These are phyloP conservation scores for Percopsis transmontana DNA, from an alignment of 2,113 vertebrate genomes.

Conservation along the genomic window DNA sequence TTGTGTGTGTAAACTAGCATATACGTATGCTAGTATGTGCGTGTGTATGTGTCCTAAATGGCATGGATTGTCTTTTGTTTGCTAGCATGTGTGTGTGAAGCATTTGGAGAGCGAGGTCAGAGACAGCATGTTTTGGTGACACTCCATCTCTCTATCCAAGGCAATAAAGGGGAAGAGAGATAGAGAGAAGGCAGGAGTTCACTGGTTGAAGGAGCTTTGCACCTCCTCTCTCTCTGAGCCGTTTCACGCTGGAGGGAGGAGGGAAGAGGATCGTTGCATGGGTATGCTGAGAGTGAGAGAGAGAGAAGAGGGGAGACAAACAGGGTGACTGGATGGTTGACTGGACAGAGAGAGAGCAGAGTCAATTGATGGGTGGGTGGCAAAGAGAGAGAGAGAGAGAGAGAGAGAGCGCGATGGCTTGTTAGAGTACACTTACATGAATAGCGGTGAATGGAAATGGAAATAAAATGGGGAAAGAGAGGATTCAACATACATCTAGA, in stretches of 20 bases:
- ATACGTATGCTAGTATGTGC: no score
- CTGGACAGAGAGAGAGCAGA: not conserved
- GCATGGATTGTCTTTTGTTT: no score
- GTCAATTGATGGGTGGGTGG: not conserved
- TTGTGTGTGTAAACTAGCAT: no score
- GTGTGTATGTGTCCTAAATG: no score
- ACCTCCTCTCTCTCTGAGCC: slow-evolving; percentile 35
- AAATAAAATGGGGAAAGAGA: not conserved
- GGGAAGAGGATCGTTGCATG: slow-evolving; percentile 11
- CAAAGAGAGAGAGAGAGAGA: slow-evolving; percentile 4
- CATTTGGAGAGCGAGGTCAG: slow-evolving; percentile 35
- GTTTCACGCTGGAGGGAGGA: slow-evolving; percentile 31
- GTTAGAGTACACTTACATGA: not conserved
- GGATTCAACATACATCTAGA: not conserved
- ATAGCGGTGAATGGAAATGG: not conserved
- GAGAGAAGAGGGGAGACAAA: not conserved
- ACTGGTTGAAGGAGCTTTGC: slow-evolving; percentile 29
- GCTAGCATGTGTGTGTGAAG: no score
- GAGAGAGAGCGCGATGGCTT: not conserved
- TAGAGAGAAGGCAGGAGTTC: slow-evolving; percentile 25
- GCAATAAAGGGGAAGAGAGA: slow-evolving; percentile 18
- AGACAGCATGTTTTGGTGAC: slow-evolving; percentile 48
- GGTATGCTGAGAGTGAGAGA: not conserved
- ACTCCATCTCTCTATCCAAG: slow-evolving; percentile 32
- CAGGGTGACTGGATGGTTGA: not conserved